Evolutionary conservation across 2,888 invertebrate genomes (phyloP), one percentile per base, ranked within the genome.

Genomic region (Eristalinus sepulchralis): DNA sequence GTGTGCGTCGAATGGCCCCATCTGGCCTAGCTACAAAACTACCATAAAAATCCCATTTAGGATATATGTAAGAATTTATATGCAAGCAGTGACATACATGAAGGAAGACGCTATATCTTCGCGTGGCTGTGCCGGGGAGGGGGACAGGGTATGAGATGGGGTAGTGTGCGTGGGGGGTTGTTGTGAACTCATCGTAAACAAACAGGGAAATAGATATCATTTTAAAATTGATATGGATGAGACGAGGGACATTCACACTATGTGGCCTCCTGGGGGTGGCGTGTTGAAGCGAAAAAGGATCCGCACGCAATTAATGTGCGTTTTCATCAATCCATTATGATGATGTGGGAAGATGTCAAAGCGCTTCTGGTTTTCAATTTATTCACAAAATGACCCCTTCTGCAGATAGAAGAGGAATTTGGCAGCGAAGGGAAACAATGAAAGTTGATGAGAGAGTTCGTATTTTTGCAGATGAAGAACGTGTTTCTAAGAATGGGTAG

Each of bases 1-100:
- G 85, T 59, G 77, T 85, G 72, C 77, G 47, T 66, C 80, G 84
- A 77, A 85, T 81, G 82, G 85, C 81, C 85, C 81, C 85, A 85
- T 85, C 85, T 85, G 85, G 81, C 76, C 85, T 85, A 85, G 85
- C 85, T 85, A 85, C 85, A 85, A 85, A 85, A 85, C 85, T 85
- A 85, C 85, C 85, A 85, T 85, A 85, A 85, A 81, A 81, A 85
- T 85, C 85, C 85, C 85, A 85, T 85, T 85, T 82, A 85, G 81
- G 81, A 82, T 85, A 85, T 85, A 85, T 85, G 85, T 85, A 62
- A 85, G 85, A 81, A 85, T 85, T 85, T 85, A 85, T 85, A 85
- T 85, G 81, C 85, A 80, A 64, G 67, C 62, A 60, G 77, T 81
- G 85, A 85, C 85, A 81, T 73, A 71, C 70, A 76, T 60, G 55